Base-by-base conservation (phyloP, 2,797 vertebrate species). In the Karalla daura region DNA sequence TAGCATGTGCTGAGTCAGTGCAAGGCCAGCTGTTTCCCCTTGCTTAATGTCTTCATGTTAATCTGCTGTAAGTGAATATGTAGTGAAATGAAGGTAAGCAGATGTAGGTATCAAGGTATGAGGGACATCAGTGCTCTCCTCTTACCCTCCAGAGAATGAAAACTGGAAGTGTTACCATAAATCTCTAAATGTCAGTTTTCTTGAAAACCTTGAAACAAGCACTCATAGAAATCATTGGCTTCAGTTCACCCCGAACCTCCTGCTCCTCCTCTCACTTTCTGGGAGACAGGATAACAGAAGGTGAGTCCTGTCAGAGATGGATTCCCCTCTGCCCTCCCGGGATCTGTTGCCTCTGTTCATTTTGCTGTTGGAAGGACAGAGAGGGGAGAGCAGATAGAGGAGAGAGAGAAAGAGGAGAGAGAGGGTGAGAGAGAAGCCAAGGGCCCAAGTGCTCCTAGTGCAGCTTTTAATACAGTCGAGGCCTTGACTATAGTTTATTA, bases 281-380 rank as follows among this genome's bases (percentile, higher is more conserved):
- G 59, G 53, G 32, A 47, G 46, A 63, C 35, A 59, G 78, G 61
- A 82, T 83, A 80, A 84, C 69, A 80, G 62, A 82, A 80, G 74
- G 77, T 83, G 80, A 76, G 70, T 62, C 67, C 30, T 78, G 80
- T 80, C 78, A 86, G 77, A 80, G 85, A 86, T 74, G 18, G 64
- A 86, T 88, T 66, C 63, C 61, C 54, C 54, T 75, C 62, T 55
- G 23, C 33, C 78, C 78, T 76, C 50, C 43, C 24, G 79, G 67
- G 83, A 74, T 17, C 30, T 32, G 21, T 76, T 52, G 64, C 65
- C 55, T 74, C 63, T 59, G 69, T 81, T 83, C 70, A 59, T 78
- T 83, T 75, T 28, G 17, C 41, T 52, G 60, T 78, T 82, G 59
- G 76, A 68, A 82, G 80, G 75, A 88, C 63, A 58, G 60, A 53